Base-by-base conservation (phyloP, 2,113 vertebrate species). In the Centropristis striata region DNA sequence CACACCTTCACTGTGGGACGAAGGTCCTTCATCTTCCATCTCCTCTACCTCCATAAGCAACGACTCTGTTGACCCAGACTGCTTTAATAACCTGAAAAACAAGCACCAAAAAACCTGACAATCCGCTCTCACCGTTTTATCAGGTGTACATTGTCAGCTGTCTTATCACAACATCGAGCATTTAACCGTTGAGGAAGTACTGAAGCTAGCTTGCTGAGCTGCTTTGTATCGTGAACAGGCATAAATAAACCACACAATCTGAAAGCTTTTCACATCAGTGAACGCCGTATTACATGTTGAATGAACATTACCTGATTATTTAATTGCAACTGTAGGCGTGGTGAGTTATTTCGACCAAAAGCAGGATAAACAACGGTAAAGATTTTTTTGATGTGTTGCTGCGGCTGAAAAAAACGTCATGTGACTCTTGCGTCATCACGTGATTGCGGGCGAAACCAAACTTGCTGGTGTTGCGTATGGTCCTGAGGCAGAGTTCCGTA, bases 1-100 rank as follows among this genome's bases (percentile, higher is more conserved):
- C 9, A 79, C 71, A 91, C 90, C 88, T 81, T 78, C 83, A 58
- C 23, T 46, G 8, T 80, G 84, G 46, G 78, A 75, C 20, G 85
- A 84, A 13, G 78, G 65, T 71, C 83, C 80, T 61, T 87, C 82
- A 53, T 84, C 83, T 46, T 81, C 90, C 27, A 71, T 81, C 63
- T 42, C 83, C 66, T 91, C 92, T 61, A 49, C 76, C 84, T 95
- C 93, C 92, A 93, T 93, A 12, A 21, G 47, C 47, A 71, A 27
- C 20, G 11, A 41, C 65, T 64, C 28, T 37, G 49, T n/a, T 20
- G 16, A 47, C 55, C 71, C 70, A 85, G 50, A 28, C 79, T 70
- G 70, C 20, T 54, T 63, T 37, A 20, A 46, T 16, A 66, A 60
- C 68, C 60, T 87, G 21, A n/a, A 74, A 66, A 8, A 39, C 12